phyloP scores from a whole-genome alignment of 2,113 vertebrate genomes.

The Urocitellus parryii region DNA sequence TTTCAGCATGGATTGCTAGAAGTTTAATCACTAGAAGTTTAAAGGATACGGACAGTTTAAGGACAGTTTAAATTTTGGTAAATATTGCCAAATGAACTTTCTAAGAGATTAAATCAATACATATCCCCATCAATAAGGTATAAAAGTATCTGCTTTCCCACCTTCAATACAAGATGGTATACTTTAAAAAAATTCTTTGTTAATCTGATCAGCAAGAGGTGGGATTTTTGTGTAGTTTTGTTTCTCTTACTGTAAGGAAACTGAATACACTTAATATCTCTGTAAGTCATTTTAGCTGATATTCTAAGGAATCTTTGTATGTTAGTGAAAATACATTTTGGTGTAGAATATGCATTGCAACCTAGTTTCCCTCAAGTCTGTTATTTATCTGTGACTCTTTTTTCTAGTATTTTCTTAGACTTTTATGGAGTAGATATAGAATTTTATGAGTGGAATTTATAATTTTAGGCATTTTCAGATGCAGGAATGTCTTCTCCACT shows the following conservation, averaged over 20 bases:
- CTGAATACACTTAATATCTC: background rate
- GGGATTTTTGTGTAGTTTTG: slow-evolving; percentile 11
- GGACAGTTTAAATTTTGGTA: slow-evolving; percentile 45
- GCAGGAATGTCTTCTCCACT: background rate
- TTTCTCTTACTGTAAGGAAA: slow-evolving; percentile 49
- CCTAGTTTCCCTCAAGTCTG: slow-evolving; percentile 38
- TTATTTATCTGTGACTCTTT: slow-evolving; percentile 17
- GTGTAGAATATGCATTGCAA: background rate
- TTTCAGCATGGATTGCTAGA: background rate
- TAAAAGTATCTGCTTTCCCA: background rate
- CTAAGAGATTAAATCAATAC: background rate
- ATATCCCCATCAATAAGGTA: background rate
- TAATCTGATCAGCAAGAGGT: background rate
- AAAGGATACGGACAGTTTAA: slow-evolving; percentile 7
- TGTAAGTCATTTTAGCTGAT: slow-evolving; percentile 27
- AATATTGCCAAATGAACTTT: slow-evolving; percentile 10
- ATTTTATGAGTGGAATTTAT: slow-evolving; percentile 34
- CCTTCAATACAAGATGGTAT: background rate
- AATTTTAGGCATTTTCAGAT: background rate
- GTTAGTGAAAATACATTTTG: slow-evolving; percentile 22
- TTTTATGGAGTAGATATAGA: slow-evolving; percentile 3
- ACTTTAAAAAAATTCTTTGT: background rate
- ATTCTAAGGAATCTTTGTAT: slow-evolving; percentile 58
- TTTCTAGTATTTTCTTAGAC: slow-evolving; percentile 11
- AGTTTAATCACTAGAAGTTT: background rate